These are phyloP conservation scores for Muschampia plurimacula DNA, from an alignment of 2,888 invertebrate genomes.

Conservation along the genomic window DNA sequence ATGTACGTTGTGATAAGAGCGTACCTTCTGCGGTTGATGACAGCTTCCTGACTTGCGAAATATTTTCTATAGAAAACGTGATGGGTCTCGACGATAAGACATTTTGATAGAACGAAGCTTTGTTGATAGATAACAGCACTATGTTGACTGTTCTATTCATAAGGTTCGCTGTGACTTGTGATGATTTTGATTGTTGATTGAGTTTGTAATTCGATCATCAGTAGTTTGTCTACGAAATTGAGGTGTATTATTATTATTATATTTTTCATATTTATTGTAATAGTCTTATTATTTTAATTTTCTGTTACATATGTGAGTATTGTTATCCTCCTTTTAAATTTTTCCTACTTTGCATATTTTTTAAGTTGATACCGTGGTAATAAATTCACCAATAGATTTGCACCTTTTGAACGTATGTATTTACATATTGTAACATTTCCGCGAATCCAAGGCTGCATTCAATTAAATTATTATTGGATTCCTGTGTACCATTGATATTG, in stretches of 20 bases:
- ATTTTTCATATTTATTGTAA: neutral
- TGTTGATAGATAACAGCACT: neutral
- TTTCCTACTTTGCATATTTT: neutral
- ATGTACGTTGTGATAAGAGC: slow-evolving; percentile 4
- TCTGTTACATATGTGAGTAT: neutral
- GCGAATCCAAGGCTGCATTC: slow-evolving; percentile 6
- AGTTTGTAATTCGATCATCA: neutral
- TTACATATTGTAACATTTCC: slow-evolving; percentile 13
- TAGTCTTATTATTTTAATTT: neutral
- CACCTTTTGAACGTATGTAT: neutral
- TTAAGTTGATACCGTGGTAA: neutral
- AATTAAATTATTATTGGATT: slow-evolving; percentile 15
- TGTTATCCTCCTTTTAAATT: neutral
- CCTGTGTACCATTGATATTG: slow-evolving; percentile 11
- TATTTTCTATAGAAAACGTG: slow-evolving; percentile 10
- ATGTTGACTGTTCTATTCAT: neutral
- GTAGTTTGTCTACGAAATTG: neutral
- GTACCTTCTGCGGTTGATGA: slow-evolving; percentile 7
- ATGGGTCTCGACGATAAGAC: slow-evolving; percentile 21
- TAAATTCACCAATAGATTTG: neutral
- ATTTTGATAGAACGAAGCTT: neutral
- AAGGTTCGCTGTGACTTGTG: neutral
- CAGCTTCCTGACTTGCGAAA: slow-evolving; percentile 3
- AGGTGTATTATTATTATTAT: neutral
- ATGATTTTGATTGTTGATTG: neutral